Evolutionary conservation across 2,113 vertebrate species (phyloP).

Genomic region (Pterocles gutturalis): DNA sequence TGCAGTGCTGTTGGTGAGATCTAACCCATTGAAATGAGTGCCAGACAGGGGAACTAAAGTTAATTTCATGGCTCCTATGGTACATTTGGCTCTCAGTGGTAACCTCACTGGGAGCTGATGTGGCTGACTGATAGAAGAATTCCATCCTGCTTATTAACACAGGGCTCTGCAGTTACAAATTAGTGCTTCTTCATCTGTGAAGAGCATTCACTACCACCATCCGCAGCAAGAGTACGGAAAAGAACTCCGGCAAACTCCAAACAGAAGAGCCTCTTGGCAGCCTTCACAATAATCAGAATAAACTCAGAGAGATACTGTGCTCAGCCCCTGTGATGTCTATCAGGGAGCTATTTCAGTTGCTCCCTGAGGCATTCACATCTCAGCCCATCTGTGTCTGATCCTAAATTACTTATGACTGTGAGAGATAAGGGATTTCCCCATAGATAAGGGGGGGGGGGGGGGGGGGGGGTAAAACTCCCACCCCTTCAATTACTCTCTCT

Average conservation of each 20-base stretch:
- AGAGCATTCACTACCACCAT: not conserved
- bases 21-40: not conserved
- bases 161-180: conserved; percentile 33
- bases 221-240: not conserved
- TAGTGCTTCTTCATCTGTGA: conserved; percentile 47
- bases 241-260: conserved; percentile 3
- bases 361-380: conserved; percentile 58
- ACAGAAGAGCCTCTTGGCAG: conserved; percentile 37
- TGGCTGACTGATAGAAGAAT: conserved; percentile 5
- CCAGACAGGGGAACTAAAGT: not conserved
- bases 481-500: too few relatives aligned
- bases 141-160: not conserved
- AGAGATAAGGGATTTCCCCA: conserved; percentile 62
- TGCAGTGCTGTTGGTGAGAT: not conserved
- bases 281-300: conserved; percentile 3
- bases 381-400: conserved; percentile 68
- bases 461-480: too few relatives aligned
- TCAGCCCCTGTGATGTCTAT: conserved; percentile 54
- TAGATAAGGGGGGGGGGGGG: not conserved
- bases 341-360: conserved; percentile 63
- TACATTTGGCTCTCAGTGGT: not conserved
- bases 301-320: conserved; percentile 10
- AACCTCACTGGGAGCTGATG: not conserved
- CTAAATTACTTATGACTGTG: conserved; percentile 52
- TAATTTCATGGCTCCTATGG: not conserved